Percentiles rank a stretch among this genome's conserved stretches.
Evolutionary conservation across 2,888 invertebrate genomes (phyloP).

Genomic region (Drosophila mayaguana): DNA sequence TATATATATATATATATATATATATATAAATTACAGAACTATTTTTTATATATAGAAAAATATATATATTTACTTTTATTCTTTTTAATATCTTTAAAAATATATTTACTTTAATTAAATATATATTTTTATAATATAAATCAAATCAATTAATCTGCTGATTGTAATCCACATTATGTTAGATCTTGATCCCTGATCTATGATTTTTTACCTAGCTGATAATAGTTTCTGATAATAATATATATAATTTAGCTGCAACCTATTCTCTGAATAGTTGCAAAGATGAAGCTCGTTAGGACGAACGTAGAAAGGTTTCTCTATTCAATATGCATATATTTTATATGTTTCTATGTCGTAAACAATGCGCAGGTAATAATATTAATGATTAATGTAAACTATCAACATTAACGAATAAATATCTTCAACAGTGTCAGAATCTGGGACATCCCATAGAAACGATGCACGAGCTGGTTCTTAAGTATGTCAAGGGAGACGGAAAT

Average conservation of each 20-base stretch:
- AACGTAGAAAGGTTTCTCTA: not conserved
- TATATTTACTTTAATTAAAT: no score
- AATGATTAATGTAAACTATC: not conserved
- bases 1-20: no score
- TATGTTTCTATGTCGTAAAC: not conserved
- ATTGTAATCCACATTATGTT: not conserved
- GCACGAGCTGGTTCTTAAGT: constrained; percentile 46
- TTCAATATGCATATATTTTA: constrained; percentile 6
- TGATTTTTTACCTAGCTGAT: constrained; percentile 23
- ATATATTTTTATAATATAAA: no score
- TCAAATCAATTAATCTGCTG: not conserved
- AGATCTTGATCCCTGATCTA: not conserved
- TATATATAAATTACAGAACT: no score
- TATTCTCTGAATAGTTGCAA: not conserved
- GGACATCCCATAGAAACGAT: constrained; percentile 18
- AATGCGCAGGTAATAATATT: constrained; percentile 22
- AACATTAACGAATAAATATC: not conserved
- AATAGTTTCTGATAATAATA: not conserved
- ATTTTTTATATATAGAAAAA: no score
- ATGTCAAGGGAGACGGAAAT: not conserved
- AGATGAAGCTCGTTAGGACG: constrained; percentile 1
- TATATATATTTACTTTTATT: no score
- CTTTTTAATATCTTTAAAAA: no score
- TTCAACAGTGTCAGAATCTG: constrained; percentile 19
- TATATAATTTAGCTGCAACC: not conserved